Evolutionary conservation across 1,140 invertebrate genomes (phyloP).

Genomic region (Pygmarrhopalites habei): DNA sequence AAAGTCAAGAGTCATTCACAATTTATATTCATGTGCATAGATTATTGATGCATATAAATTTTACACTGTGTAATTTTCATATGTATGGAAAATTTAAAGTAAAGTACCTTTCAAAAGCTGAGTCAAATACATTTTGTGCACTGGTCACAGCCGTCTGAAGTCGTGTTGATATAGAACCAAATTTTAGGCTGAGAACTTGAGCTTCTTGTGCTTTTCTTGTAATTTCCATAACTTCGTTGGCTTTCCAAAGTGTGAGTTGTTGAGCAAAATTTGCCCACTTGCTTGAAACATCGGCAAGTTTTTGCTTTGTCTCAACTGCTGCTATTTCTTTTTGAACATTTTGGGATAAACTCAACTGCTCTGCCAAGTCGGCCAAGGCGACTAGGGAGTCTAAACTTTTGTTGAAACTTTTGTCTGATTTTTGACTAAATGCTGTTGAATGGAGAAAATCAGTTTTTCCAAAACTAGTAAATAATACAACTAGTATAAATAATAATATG

Average conservation of each 20-base stretch:
- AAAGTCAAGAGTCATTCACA: not conserved
- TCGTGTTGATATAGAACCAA: conserved; percentile 13
- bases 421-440: too few relatives aligned
- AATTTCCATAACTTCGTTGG: conserved; percentile 20
- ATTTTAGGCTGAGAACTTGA: conserved; percentile 14
- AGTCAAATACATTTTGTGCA: conserved; percentile 11
- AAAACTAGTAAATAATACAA: too few relatives aligned
- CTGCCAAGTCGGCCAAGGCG: conserved; percentile 4
- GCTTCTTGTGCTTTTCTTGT: conserved; percentile 22
- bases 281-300: conserved; percentile 8
- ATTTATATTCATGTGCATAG: not conserved
- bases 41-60: not conserved
- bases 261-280: conserved; percentile 18
- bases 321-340: not conserved
- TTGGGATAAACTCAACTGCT: conserved; percentile 9
- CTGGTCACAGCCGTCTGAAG: conserved; percentile 14
- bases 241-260: conserved; percentile 8
- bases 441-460: too few relatives aligned
- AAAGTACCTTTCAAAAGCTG: conserved; percentile 13
- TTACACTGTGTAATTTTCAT: not conserved
- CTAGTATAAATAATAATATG: too few relatives aligned
- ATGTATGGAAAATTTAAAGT: not conserved
- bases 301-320: conserved; percentile 1
- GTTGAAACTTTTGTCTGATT: too few relatives aligned
- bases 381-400: too few relatives aligned